A percentile compares a stretch with the other conserved stretches of the same genome.
Conservation (phyloP, 1,140 invertebrate species). For the Latrodectus geometricus region DNA sequence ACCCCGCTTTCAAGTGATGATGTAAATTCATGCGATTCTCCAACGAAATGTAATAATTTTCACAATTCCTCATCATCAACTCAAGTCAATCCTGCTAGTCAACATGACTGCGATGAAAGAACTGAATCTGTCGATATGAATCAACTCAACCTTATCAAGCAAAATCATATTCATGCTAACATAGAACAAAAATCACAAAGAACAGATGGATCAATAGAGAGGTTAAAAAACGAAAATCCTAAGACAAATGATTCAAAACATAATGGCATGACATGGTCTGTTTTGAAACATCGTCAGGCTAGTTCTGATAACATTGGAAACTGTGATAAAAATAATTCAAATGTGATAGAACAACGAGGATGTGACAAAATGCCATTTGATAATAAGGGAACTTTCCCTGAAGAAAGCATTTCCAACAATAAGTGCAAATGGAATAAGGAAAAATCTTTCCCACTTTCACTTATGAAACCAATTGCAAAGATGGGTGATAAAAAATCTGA, state of each 20-base stretch:
- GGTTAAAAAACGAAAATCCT: background rate
- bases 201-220: background rate
- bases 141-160: background rate
- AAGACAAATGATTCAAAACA: conserved; percentile 19
- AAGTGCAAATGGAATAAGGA: conserved; percentile 26
- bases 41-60: background rate
- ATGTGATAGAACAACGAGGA: conserved; percentile 37
- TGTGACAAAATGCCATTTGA: conserved; percentile 13
- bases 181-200: background rate
- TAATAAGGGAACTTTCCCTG: background rate
- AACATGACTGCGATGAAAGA: conserved; percentile 14
- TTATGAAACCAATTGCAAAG: conserved; percentile 49
- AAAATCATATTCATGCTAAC: background rate
- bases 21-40: background rate
- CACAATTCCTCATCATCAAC: background rate
- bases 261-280: conserved; percentile 24
- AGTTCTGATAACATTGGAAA: conserved; percentile 4
- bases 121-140: conserved; percentile 21
- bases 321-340: conserved; percentile 41
- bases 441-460: conserved; percentile 39
- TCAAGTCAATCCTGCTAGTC: conserved; percentile 12
- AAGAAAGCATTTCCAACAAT: background rate
- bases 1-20: background rate
- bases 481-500: conserved; percentile 17
- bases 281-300: conserved; percentile 23